phyloP scores from a whole-genome alignment of 1,140 invertebrate genomes.

The Goniozus legneri region DNA sequence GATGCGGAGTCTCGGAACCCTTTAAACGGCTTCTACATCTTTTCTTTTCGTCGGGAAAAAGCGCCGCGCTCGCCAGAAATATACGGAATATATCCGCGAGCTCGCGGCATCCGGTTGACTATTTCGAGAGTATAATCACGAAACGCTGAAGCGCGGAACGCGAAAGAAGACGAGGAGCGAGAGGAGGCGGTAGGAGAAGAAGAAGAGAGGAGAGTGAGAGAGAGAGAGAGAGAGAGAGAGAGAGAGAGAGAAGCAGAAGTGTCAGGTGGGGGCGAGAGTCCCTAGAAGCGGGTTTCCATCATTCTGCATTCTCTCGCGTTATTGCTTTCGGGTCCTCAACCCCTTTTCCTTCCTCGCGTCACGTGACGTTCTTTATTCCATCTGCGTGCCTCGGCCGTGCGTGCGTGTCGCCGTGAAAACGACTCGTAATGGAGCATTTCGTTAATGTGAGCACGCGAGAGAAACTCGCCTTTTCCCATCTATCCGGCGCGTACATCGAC shows the following conservation, averaged over 20 bases:
- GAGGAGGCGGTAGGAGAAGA: slow-evolving; percentile 4
- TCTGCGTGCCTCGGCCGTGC: neutral
- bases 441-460: no score
- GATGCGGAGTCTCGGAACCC: no score
- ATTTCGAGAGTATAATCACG: slow-evolving; percentile 50
- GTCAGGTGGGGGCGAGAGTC: neutral
- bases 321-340: no score
- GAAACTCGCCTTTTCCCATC: no score
- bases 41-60: slow-evolving; percentile 32
- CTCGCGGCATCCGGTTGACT: slow-evolving; percentile 48
- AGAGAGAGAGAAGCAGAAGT: slow-evolving; percentile 18
- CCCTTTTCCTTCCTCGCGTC: slow-evolving; percentile 14
- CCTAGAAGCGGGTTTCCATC: slow-evolving; percentile 25
- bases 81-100: slow-evolving; percentile 37
- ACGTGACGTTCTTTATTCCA: slow-evolving; percentile 2
- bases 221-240: slow-evolving; percentile 16
- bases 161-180: slow-evolving; percentile 8
- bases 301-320: slow-evolving; percentile 37
- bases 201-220: slow-evolving; percentile 14
- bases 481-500: no score
- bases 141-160: no score
- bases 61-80: slow-evolving; percentile 45
- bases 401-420: neutral
- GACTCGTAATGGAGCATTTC: slow-evolving; percentile 16
- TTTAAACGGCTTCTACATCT: no score